Conservation (phyloP, 2,888 invertebrate genomes). For the Alcis repandata region DNA sequence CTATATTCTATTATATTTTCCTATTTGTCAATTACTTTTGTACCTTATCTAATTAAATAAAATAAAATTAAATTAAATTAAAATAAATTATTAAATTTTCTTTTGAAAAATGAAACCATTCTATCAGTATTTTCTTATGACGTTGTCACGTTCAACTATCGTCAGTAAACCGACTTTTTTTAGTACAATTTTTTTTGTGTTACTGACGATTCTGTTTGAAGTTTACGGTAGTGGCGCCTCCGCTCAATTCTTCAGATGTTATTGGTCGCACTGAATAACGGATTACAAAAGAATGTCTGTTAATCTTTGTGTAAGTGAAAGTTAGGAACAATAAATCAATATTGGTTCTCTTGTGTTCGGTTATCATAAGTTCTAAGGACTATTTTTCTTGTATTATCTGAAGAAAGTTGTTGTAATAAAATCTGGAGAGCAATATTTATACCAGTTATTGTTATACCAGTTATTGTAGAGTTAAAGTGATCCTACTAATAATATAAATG, state of each 20-base stretch:
- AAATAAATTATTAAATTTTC: too few species aligned
- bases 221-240: background rate
- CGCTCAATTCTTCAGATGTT: background rate
- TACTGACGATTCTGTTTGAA: background rate
- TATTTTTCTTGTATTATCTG: conserved; percentile 18
- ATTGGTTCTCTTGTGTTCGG: conserved; percentile 20
- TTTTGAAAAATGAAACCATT: too few species aligned
- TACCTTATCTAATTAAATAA: too few species aligned
- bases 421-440: background rate
- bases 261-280: conserved; percentile 21
- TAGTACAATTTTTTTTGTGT: too few species aligned
- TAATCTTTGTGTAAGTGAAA: conserved; percentile 38
- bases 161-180: too few species aligned
- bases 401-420: conserved; percentile 19
- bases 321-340: conserved; percentile 38
- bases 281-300: conserved; percentile 38
- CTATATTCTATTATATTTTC: too few species aligned
- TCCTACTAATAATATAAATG: too few species aligned
- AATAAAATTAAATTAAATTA: too few species aligned
- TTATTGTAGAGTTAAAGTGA: too few species aligned
- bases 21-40: too few species aligned
- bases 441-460: background rate
- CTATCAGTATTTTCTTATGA: too few species aligned
- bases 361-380: conserved; percentile 18
- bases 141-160: too few species aligned